phyloP scores from a whole-genome alignment of 2,797 vertebrate species.

The Galaxias olidus region DNA sequence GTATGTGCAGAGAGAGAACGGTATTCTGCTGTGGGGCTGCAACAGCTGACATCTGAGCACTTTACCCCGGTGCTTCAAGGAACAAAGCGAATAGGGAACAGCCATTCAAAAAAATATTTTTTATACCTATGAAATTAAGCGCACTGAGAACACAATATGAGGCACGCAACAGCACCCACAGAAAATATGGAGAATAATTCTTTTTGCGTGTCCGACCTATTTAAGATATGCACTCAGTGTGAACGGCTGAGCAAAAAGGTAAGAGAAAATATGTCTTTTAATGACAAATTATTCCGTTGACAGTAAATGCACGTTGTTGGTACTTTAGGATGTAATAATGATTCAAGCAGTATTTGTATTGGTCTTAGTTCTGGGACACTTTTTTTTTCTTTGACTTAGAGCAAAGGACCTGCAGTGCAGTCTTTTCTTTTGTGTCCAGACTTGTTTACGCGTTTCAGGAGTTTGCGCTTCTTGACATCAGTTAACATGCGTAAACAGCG shows the following conservation, averaged over 20 bases:
- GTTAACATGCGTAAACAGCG: neutral
- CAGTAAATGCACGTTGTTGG: neutral
- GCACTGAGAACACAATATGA: constrained; percentile 69
- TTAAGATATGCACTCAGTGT: constrained; percentile 80
- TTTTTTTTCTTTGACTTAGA: constrained; percentile 12
- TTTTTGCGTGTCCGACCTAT: constrained; percentile 66
- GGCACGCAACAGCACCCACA: constrained; percentile 72
- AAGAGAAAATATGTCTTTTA: constrained; percentile 40
- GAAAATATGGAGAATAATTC: constrained; percentile 70
- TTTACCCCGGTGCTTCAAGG: constrained; percentile 64
- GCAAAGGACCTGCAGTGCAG: constrained; percentile 59
- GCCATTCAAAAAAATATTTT: constrained; percentile 30
- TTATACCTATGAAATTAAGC: constrained; percentile 37
- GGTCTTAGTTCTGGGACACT: neutral
- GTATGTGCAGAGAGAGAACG: constrained; percentile 51
- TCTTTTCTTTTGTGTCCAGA: constrained; percentile 68
- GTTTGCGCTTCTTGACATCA: constrained; percentile 26
- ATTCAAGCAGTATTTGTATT: neutral
- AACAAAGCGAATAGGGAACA: constrained; percentile 68
- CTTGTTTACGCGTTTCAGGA: constrained; percentile 61
- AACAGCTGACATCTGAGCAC: constrained; percentile 67
- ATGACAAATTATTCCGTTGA: neutral
- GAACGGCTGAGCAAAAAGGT: constrained; percentile 80
- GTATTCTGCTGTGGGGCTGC: constrained; percentile 67
- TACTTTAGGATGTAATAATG: accelerated